Evolutionary conservation across 2,113 vertebrate genomes (phyloP).

Genomic region (Charadrius vociferus): DNA sequence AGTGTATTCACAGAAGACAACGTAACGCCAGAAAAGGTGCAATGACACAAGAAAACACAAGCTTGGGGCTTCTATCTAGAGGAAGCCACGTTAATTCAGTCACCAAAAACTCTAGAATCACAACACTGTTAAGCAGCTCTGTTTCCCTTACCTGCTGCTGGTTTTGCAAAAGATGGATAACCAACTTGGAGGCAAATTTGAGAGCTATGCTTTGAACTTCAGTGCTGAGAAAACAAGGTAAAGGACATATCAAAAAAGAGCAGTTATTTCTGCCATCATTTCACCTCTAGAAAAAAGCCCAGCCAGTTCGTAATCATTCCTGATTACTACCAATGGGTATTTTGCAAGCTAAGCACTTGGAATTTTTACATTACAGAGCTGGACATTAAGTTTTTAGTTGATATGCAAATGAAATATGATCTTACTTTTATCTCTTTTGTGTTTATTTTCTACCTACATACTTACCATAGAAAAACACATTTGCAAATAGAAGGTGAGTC

Average conservation of each 20-base stretch:
- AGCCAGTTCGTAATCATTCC: not conserved
- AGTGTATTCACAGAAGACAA: not conserved
- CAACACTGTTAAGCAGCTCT: not conserved
- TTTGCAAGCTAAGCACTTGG: not conserved
- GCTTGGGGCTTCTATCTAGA: not conserved
- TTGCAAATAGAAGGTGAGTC: not conserved
- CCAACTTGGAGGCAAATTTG: slow-evolving; percentile 83
- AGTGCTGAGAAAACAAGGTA: slow-evolving; percentile 77
- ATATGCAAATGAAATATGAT: not conserved
- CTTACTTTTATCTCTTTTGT: not conserved
- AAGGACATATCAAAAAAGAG: not conserved
- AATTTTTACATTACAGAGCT: not conserved
- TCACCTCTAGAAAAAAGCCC: not conserved
- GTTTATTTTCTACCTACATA: not conserved
- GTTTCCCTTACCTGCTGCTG: slow-evolving; percentile 75
- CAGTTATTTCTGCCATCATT: not conserved
- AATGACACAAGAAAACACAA: not conserved
- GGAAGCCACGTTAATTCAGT: not conserved
- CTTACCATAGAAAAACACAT: not conserved
- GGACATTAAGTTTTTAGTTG: not conserved
- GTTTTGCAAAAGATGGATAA: slow-evolving; percentile 72
- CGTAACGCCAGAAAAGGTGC: not conserved
- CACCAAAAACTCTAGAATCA: not conserved
- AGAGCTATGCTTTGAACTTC: slow-evolving; percentile 87
- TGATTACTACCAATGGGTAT: not conserved